These are phyloP conservation scores for Gymnobelideus leadbeateri DNA, from an alignment of 2,113 vertebrate species.

Conservation along the genomic window DNA sequence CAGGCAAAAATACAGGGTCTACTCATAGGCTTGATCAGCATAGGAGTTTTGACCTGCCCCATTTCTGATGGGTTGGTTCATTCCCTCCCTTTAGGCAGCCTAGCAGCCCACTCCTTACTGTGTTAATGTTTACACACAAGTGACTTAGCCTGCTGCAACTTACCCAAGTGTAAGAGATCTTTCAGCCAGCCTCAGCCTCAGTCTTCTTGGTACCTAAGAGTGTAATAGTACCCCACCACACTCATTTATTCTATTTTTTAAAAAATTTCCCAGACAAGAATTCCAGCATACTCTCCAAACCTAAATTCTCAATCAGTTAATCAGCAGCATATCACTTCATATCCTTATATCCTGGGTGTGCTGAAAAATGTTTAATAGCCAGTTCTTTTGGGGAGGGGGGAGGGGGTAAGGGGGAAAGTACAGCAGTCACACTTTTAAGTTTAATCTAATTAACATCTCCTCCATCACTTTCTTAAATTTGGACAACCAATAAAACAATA, in stretches of 20 bases:
- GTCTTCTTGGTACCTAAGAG: not conserved
- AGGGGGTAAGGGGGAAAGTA: no score
- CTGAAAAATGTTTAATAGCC: not conserved
- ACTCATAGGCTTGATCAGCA: not conserved
- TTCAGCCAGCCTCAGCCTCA: not conserved
- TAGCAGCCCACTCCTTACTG: not conserved
- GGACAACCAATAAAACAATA: not conserved
- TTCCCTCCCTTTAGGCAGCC: not conserved
- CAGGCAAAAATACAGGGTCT: no score
- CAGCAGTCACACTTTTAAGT: not conserved
- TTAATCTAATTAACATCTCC: not conserved
- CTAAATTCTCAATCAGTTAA: not conserved
- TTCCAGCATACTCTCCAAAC: not conserved
- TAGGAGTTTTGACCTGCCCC: not conserved
- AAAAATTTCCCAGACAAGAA: not conserved
- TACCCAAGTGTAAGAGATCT: not conserved
- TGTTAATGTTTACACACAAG: not conserved
- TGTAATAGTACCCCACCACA: no score
- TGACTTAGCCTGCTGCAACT: not conserved
- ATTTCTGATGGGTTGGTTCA: not conserved
- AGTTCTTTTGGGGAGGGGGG: not conserved
- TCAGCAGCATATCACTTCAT: not conserved
- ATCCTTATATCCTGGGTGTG: not conserved
- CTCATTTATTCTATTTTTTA: not conserved
- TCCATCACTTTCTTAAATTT: not conserved